Evolutionary conservation across 2,113 vertebrate species (phyloP), one percentile per base, ranked within the genome.

Genomic region (Guaruba guarouba): DNA sequence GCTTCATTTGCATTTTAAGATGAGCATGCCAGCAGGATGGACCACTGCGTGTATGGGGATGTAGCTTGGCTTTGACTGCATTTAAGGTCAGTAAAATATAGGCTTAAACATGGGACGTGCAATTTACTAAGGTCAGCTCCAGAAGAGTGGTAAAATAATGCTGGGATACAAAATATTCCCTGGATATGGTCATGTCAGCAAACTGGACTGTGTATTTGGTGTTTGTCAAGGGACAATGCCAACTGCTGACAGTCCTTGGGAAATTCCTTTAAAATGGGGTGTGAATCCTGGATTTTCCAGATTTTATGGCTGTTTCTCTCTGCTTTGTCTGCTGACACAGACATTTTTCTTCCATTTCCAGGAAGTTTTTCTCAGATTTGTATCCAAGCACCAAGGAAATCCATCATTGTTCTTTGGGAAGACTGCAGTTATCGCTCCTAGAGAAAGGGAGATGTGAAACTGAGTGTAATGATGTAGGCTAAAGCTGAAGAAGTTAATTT

Each of bases 41-140:
- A 41, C 33, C 4, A 0, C 28, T 82, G 71, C 6, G 6, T 2
- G 5, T 33, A 31, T 7, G 2, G 62, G 39, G 57, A 39, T n/a
- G 35, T 19, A 67, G 22, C 25, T 74, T 69, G 54, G 68, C 51
- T 88, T 62, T 70, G 75, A 20, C 23, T 83, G 62, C 25, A 33
- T 76, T 85, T 94, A 11, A 76, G 63, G 77, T 82, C 11, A 5
- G 70, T 71, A 44, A 73, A 3, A 41, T 37, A 7, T 23, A 52
- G 22, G 19, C 25, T 94, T 77, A 80, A 76, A 59, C 17, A 37
- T 6, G 25, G 24, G 24, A 64, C 1, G 3, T 78, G 33, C 3
- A 14, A 55, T 77, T 77, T 67, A 24, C 82, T 59, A 63, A 88
- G 67, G 46, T 77, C 82, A 70, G 55, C 61, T 91, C 43, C 2